phyloP scores from a whole-genome alignment of 1,140 invertebrate genomes.

The Laupala kohalensis region DNA sequence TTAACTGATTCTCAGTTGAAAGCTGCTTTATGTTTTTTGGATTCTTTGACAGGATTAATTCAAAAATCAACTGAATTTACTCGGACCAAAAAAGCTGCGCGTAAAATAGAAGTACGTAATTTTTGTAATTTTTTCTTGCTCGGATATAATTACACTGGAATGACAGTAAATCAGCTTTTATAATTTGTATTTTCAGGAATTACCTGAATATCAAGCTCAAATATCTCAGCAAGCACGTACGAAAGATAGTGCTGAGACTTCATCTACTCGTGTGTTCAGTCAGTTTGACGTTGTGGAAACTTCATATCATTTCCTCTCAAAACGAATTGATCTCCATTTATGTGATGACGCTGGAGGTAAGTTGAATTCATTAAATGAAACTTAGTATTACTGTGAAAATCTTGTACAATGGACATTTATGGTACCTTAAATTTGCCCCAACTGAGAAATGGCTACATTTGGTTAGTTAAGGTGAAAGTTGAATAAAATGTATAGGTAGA shows the following conservation, averaged over 20 bases:
- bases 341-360: slow-evolving; percentile 88
- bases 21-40: slow-evolving; percentile 85
- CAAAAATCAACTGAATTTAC: slow-evolving; percentile 68
- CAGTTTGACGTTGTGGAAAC: slow-evolving; percentile 69
- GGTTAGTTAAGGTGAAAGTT: no score
- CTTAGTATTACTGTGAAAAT: no score
- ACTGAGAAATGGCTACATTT: no score
- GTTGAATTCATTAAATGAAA: no score
- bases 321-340: slow-evolving; percentile 70
- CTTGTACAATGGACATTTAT: no score
- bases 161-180: neutral
- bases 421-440: no score
- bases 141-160: neutral
- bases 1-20: slow-evolving; percentile 92
- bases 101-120: slow-evolving; percentile 65
- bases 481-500: no score
- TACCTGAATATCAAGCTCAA: slow-evolving; percentile 70
- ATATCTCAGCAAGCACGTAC: slow-evolving; percentile 45
- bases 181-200: slow-evolving; percentile 34
- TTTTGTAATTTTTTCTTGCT: slow-evolving; percentile 1
- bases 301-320: slow-evolving; percentile 42
- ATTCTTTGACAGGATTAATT: slow-evolving; percentile 76
- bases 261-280: slow-evolving; percentile 56
- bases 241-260: slow-evolving; percentile 30
- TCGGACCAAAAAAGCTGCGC: slow-evolving; percentile 74